Percentiles rank a stretch among this genome's conserved stretches.
These are phyloP conservation scores for Maniola jurtina DNA, from an alignment of 1,140 invertebrate species.

Conservation along the genomic window DNA sequence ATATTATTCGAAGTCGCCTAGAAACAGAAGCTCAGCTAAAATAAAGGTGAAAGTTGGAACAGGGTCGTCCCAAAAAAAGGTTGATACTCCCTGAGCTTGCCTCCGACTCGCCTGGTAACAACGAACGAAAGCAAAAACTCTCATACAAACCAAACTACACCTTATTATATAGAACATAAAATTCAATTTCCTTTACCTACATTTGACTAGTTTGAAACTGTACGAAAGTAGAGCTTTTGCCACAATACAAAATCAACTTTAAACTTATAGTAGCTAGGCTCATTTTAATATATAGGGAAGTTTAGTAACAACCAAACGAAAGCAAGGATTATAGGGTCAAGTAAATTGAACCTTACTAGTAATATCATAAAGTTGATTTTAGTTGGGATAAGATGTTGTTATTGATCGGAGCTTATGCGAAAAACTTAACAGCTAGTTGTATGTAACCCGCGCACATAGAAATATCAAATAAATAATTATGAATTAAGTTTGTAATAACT, in stretches of 20 bases:
- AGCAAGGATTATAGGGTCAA: not conserved
- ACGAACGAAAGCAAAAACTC: slow-evolving; percentile 53
- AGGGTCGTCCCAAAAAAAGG: slow-evolving; percentile 67
- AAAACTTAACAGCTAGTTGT: slow-evolving; percentile 36
- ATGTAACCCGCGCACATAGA: slow-evolving; percentile 32
- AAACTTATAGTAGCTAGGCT: not conserved
- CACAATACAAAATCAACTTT: slow-evolving; percentile 20
- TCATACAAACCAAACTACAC: slow-evolving; percentile 20
- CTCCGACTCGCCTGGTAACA: slow-evolving; percentile 64
- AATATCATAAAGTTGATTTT: not conserved
- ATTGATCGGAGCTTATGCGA: slow-evolving; percentile 43
- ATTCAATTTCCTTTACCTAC: slow-evolving; percentile 16
- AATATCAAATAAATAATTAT: slow-evolving; percentile 22
- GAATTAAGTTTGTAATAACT: slow-evolving; percentile 13
- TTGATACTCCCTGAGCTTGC: slow-evolving; percentile 57
- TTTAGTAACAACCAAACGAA: slow-evolving; percentile 5
- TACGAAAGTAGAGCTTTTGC: not conserved
- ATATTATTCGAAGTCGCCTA: slow-evolving; percentile 27
- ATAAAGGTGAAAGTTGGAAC: slow-evolving; percentile 58
- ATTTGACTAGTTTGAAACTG: slow-evolving; percentile 1
- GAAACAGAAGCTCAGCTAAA: slow-evolving; percentile 38
- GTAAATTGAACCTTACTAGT: not conserved
- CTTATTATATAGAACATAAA: slow-evolving; percentile 16
- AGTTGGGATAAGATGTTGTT: slow-evolving; percentile 13
- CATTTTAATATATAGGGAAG: not conserved